phyloP scores from a whole-genome alignment of 2,113 vertebrate species.

The Melanerpes formicivorus region DNA sequence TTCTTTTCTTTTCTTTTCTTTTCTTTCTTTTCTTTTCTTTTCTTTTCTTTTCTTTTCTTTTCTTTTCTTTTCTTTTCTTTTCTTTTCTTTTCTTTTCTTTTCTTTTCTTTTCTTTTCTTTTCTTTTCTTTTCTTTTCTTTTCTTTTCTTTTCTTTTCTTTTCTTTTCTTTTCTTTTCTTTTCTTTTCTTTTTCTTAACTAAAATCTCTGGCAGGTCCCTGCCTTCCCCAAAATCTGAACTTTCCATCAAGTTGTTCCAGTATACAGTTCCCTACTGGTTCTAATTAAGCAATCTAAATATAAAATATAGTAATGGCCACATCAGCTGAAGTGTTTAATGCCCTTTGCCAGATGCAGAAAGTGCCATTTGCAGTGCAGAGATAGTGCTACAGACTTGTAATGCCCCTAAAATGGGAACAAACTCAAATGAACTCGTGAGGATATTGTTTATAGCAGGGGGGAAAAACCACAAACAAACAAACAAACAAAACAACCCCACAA shows the following conservation, averaged over 20 bases:
- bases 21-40: no score
- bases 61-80: no score
- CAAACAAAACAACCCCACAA: background rate
- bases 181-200: no score
- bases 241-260: background rate
- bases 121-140: no score
- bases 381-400: background rate
- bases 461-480: background rate
- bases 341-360: background rate
- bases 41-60: no score
- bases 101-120: no score
- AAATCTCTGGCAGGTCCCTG: background rate
- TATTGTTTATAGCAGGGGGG: background rate
- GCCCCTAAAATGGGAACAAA: slow-evolving; percentile 29
- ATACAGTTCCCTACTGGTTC: background rate
- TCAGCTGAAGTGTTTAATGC: background rate
- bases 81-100: no score
- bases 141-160: no score
- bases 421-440: slow-evolving; percentile 17
- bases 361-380: background rate
- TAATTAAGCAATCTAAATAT: background rate
- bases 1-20: no score
- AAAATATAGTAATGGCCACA: background rate
- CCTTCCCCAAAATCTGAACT: background rate
- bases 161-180: no score